Conservation (phyloP, 1,140 invertebrate species). For the Magallana ariakensis region DNA sequence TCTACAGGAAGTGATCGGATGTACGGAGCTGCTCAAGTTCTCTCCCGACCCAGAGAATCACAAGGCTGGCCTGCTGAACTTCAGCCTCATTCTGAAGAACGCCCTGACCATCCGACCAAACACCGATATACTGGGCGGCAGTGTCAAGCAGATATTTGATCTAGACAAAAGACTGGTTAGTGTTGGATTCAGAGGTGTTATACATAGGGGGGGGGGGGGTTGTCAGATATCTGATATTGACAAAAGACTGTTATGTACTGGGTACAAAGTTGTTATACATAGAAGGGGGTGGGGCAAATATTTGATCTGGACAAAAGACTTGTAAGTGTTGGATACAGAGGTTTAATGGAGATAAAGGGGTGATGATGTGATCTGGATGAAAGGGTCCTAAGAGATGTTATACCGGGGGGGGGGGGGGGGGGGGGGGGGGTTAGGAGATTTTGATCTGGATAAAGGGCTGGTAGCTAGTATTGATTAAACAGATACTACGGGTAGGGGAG, state of each 20-base stretch:
- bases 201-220: no score
- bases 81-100: conserved; percentile 92
- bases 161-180: conserved; percentile 88
- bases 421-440: no score
- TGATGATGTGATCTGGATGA: no score
- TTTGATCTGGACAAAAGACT: no score
- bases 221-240: conserved; percentile 96
- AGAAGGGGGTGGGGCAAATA: no score
- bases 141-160: conserved; percentile 92
- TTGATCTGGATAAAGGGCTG: no score
- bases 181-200: not conserved
- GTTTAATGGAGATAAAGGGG: no score
- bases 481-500: no score
- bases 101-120: conserved; percentile 93
- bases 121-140: conserved; percentile 94
- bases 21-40: conserved; percentile 89
- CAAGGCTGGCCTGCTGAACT: conserved; percentile 93
- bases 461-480: no score
- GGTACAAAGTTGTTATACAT: not conserved
- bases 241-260: conserved; percentile 84
- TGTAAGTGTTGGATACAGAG: no score
- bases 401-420: no score
- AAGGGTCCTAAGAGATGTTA: no score
- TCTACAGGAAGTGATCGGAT: conserved; percentile 96
- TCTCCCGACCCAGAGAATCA: conserved; percentile 82